These are phyloP conservation scores for Ptilorrhoa leucosticta DNA, from an alignment of 2,113 vertebrate genomes.

Conservation along the genomic window DNA sequence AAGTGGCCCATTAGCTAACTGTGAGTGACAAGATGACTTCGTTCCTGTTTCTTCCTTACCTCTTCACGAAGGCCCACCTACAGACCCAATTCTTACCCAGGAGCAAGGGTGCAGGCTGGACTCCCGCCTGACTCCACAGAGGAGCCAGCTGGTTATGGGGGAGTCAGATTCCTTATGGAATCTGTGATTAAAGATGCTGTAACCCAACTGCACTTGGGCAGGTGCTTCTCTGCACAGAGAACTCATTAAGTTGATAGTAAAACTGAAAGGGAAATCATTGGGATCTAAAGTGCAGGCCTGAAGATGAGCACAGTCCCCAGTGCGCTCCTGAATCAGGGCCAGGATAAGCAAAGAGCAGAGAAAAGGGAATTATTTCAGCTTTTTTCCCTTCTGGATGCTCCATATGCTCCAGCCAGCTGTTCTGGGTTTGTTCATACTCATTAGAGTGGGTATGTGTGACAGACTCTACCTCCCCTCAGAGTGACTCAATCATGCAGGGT, in stretches of 20 bases:
- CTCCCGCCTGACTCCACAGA: neutral
- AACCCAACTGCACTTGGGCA: neutral
- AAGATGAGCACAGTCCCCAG: neutral
- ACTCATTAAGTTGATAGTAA: neutral
- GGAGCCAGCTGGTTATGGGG: neutral
- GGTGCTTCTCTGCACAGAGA: neutral
- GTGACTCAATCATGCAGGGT: neutral
- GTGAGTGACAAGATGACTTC: neutral
- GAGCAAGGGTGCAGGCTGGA: neutral
- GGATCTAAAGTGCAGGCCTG: neutral
- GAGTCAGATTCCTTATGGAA: neutral
- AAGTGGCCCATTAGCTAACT: neutral
- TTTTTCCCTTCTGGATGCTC: constrained; percentile 58
- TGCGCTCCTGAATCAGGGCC: constrained; percentile 3
- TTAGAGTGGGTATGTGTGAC: constrained; percentile 21
- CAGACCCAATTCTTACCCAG: neutral
- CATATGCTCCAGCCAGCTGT: constrained; percentile 58
- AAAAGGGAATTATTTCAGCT: constrained; percentile 62
- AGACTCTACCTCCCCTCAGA: constrained; percentile 38
- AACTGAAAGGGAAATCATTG: neutral
- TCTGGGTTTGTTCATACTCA: constrained; percentile 32
- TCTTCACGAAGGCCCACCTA: neutral
- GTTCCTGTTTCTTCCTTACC: neutral
- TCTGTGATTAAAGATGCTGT: neutral
- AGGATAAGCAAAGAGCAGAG: constrained; percentile 48